Evolutionary conservation across 1,140 invertebrate species (phyloP), one percentile per base, ranked within the genome.

Genomic region (Cephus cinctus): DNA sequence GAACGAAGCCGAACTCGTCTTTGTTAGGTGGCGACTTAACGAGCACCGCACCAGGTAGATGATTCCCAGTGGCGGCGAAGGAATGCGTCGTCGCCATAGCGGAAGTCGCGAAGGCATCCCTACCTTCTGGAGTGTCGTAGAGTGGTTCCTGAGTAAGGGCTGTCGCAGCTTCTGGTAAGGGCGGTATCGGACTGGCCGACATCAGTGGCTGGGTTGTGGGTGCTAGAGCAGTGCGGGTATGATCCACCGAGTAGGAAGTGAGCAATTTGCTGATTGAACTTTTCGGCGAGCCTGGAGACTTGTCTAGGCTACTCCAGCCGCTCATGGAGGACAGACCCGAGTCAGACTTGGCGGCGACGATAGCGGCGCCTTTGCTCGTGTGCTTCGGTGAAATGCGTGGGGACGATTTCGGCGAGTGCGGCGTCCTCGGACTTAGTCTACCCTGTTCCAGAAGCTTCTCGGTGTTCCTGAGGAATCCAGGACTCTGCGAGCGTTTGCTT

Each of bases 271-370:
- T 59, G 35, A 70, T 65, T 27, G 54, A 67, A 61, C 54, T 77
- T 54, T 82, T 81, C 0, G 88, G 86, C 1, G 86, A 89, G 39
- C 84, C 85, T 8, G 88, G 88, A 20, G 88, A 90, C 75, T 91
- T 92, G 72, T 91, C 89, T 52, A 89, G 69, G 66, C 85, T 89
- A 6, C 87, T 90, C 84, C 89, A 90, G 11, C 86, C 86, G 67
- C 87, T 92, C 83, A 92, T 88, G 9, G 89, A 91, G 1, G 89
- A 91, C 31, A 92, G 71, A 2, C 88, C 89, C 1, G 89, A 92
- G 73, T 93, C 89, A 5, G 88, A 90, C 67, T 89, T 89, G 4
- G 84, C 84, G 21, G 85, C 77, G 9, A 83, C 81, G 38, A 87
- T 86, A 65, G 83, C 84, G 6, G 62, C 56, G 5, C 47, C 56